Evolutionary conservation across 2,113 vertebrate species (phyloP).

Genomic region (Aplodontia rufa): DNA sequence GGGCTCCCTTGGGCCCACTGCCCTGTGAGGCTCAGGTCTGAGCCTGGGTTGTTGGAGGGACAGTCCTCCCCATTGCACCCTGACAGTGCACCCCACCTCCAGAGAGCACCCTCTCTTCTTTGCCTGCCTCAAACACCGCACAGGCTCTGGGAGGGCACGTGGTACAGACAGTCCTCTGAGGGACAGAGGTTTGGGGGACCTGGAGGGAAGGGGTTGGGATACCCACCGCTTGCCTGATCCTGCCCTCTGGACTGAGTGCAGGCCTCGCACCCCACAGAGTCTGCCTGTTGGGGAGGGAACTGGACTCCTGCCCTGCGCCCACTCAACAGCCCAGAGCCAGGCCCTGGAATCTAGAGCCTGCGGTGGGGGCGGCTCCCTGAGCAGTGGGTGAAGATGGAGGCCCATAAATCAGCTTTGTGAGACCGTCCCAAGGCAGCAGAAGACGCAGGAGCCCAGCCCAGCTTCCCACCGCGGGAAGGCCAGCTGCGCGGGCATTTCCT

Average conservation of each 20-base stretch:
- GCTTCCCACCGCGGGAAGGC: background rate
- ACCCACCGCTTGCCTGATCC: fast-evolving
- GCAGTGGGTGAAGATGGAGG: background rate
- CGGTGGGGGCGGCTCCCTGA: background rate
- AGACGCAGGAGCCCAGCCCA: background rate
- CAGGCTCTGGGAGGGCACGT: background rate
- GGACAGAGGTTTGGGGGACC: fast-evolving
- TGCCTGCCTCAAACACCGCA: background rate
- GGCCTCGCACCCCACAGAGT: background rate
- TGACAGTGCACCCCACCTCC: no score
- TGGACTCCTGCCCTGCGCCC: background rate
- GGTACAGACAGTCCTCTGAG: background rate
- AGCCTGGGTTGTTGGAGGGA: no score
- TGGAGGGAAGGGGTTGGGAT: background rate
- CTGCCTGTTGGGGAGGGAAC: background rate
- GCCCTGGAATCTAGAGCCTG: background rate
- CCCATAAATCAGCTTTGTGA: background rate
- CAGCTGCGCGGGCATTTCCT: background rate
- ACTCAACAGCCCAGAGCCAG: background rate
- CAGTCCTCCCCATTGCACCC: no score
- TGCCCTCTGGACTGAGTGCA: background rate
- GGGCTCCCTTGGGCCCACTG: background rate
- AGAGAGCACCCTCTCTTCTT: no score
- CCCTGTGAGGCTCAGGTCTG: background rate
- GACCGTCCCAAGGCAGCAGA: background rate